Evolutionary conservation across 2,113 vertebrate genomes (phyloP).

Genomic region (Mastomys coucha): DNA sequence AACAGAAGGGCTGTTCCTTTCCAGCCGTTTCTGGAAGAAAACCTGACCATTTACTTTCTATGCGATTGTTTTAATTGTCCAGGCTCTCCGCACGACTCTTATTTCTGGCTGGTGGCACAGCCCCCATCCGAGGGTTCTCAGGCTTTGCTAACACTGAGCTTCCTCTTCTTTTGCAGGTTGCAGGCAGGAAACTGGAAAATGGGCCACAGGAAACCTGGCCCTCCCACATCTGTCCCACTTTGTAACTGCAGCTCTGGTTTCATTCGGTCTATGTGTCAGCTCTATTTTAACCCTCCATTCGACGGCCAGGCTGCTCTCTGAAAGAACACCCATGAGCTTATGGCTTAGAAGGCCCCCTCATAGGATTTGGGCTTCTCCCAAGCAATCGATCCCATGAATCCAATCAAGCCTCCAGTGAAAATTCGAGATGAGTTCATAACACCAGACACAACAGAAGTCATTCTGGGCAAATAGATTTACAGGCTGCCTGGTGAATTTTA

Average conservation of each 20-base stretch:
- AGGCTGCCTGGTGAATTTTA: not conserved
- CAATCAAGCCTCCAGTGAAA: not conserved
- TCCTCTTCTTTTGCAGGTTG: slow-evolving; percentile 89
- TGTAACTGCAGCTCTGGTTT: slow-evolving; percentile 88
- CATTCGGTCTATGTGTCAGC: slow-evolving; percentile 86
- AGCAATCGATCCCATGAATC: not conserved
- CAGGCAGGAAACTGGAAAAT: slow-evolving; percentile 91
- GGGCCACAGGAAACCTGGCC: slow-evolving; percentile 92
- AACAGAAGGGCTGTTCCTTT: slow-evolving; percentile 60
- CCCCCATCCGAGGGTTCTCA: slow-evolving; percentile 75
- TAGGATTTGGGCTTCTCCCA: not conserved
- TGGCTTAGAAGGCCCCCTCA: not conserved
- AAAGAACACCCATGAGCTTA: not conserved
- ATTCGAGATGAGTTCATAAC: not conserved
- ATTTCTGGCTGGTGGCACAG: slow-evolving; percentile 68
- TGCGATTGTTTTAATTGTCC: not conserved
- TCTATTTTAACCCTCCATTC: slow-evolving; percentile 86
- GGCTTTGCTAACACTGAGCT: slow-evolving; percentile 81
- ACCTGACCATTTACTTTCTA: slow-evolving; percentile 47
- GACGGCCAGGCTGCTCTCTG: slow-evolving; percentile 36
- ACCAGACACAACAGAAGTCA: not conserved
- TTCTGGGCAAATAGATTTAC: not conserved
- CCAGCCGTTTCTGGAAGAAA: not conserved
- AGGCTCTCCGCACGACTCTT: slow-evolving; percentile 22
- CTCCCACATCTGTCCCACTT: slow-evolving; percentile 91